Conservation (phyloP, 2,888 invertebrate genomes). For the Dendrolimus pini region DNA sequence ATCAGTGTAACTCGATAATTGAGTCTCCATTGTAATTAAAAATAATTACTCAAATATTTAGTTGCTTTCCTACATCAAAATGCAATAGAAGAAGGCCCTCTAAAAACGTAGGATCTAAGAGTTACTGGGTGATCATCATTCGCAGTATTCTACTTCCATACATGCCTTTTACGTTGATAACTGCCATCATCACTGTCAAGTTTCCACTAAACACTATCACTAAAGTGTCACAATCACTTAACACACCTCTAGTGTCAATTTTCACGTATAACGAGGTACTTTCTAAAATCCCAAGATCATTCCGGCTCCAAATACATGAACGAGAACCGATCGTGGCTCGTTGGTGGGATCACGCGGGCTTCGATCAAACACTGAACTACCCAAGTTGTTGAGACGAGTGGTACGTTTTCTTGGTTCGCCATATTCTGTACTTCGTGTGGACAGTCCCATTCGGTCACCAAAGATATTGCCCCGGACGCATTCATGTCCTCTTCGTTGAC, state of each 20-base stretch:
- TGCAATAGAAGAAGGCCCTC: too few relatives aligned
- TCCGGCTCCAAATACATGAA: conserved; percentile 72
- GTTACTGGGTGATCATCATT: too few relatives aligned
- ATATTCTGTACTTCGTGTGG: conserved; percentile 72
- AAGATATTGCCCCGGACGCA: conserved; percentile 59
- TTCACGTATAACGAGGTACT: conserved; percentile 69
- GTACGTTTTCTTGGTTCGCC: conserved; percentile 76
- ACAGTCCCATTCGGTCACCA: conserved; percentile 80
- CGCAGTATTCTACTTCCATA: too few relatives aligned
- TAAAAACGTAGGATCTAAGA: too few relatives aligned
- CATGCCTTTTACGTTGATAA: too few relatives aligned
- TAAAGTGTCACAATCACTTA: conserved; percentile 6
- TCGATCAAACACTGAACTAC: conserved; percentile 81
- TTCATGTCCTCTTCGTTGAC: conserved; percentile 67
- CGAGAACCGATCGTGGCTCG: conserved; percentile 70
- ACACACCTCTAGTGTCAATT: conserved; percentile 55
- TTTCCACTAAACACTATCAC: conserved; percentile 6
- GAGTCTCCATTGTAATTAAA: too few relatives aligned
- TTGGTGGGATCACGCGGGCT: conserved; percentile 67
- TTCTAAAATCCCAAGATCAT: conserved; percentile 72
- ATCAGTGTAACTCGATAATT: too few relatives aligned
- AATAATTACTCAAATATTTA: too few relatives aligned
- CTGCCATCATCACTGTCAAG: too few relatives aligned
- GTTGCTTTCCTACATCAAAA: too few relatives aligned
- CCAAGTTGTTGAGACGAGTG: conserved; percentile 82